phyloP scores from a whole-genome alignment of 2,113 vertebrate genomes.

The Trematocara stigmaticum region DNA sequence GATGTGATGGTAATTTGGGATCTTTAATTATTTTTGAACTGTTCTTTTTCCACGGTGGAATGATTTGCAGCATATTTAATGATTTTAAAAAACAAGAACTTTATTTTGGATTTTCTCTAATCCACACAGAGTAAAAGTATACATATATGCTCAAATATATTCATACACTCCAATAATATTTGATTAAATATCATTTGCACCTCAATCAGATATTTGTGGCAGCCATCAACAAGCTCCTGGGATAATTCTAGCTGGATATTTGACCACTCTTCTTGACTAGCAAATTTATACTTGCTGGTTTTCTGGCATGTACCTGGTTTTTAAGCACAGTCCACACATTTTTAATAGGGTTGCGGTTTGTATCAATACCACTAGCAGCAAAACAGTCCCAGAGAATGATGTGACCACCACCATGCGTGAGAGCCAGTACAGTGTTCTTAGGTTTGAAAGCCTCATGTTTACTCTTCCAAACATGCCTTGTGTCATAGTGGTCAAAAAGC shows the following conservation, averaged over 20 bases:
- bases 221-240: background rate
- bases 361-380: background rate
- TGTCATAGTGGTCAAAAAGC: background rate
- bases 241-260: background rate
- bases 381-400: background rate
- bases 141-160: background rate
- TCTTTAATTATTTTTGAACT: background rate
- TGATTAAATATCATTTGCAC: background rate
- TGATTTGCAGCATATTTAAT: background rate
- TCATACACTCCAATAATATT: background rate
- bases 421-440: background rate
- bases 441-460: background rate
- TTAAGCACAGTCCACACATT: background rate
- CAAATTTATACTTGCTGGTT: background rate
- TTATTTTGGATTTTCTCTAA: background rate
- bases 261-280: background rate
- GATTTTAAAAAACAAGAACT: background rate
- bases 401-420: background rate
- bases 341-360: background rate
- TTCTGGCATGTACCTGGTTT: background rate
- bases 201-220: background rate
- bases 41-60: background rate
- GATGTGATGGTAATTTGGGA: background rate
- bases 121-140: background rate
- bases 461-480: background rate